Evolutionary conservation across 2,797 vertebrate species (phyloP), one percentile per base, ranked within the genome.

Genomic region (Gobio occitaniae): DNA sequence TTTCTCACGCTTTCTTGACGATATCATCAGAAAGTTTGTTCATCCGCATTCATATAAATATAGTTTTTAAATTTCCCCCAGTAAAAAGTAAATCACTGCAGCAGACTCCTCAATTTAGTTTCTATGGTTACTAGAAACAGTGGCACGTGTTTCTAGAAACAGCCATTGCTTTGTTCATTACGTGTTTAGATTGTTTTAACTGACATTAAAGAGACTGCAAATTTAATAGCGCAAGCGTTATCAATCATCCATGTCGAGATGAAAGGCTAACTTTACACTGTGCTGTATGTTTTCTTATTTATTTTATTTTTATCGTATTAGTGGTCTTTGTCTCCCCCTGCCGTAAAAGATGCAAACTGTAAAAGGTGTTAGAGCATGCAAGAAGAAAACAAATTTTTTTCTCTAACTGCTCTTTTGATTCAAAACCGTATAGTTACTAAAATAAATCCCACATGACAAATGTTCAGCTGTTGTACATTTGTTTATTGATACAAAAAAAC

Each of bases 401-500:
- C 13, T 17, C 6, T 17, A 16, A 17, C 15, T 16, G 15, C 15
- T 17, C 50, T 16, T 52, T 8, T 32, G 63, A 65, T 21, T 7
- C 25, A 52, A 74, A 74, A 17, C n/a, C n/a, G n/a, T 8, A 32
- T 6, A 48, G 70, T 29, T 36, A 12, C 50, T 75, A 1, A 75
- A 61, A 29, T 47, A 44, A 78, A 78, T 25, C 21, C 2, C 0
- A 61, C 44, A 15, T n/a, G 59, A 66, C 66, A 48, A 52, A 54
- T 44, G 4, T 74, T 50, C 19, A 79, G 16, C 25, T 52, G 52
- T 69, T 83, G 79, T 21, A 74, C 13, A 47, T 88, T 79, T 38
- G 69, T 90, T 90, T 91, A 90, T 88, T 90, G 66, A 88, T 91
- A 90, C 80, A 90, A 90, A 92, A 90, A 89, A 85, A 86, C 72